Conservation (phyloP, 2,888 invertebrate species). For the Lydus trimaculatus region DNA sequence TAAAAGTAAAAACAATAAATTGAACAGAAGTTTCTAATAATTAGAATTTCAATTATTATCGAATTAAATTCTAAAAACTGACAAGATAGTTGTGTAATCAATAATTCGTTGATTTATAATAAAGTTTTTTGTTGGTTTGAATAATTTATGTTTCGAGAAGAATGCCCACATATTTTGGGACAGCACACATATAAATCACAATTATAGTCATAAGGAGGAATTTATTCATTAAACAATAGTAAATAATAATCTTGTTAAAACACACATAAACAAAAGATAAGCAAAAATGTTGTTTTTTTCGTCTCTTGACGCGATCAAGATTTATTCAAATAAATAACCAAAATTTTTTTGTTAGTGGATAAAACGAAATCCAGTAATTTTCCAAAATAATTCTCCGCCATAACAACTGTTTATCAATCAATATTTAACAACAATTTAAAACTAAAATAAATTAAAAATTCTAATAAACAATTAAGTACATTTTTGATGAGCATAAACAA, state of each 20-base stretch:
- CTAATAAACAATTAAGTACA: neutral
- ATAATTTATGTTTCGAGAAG: neutral
- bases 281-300: neutral
- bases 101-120: neutral
- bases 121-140: neutral
- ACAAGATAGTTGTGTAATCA: neutral
- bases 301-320: neutral
- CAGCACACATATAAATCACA: neutral
- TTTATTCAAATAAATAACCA: neutral
- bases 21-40: neutral
- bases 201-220: neutral
- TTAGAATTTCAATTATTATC: neutral
- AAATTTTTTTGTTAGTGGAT: neutral
- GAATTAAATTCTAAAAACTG: neutral
- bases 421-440: neutral
- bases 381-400: neutral
- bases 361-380: neutral
- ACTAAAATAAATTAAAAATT: neutral
- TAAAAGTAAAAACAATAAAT: neutral
- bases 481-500: neutral
- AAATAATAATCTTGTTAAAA: slow-evolving; percentile 6
- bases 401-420: neutral
- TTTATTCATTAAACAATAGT: neutral
- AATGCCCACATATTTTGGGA: neutral
- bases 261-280: neutral